Evolutionary conservation across 2,888 invertebrate genomes (phyloP).

Genomic region (Siphlonurus alternatus): DNA sequence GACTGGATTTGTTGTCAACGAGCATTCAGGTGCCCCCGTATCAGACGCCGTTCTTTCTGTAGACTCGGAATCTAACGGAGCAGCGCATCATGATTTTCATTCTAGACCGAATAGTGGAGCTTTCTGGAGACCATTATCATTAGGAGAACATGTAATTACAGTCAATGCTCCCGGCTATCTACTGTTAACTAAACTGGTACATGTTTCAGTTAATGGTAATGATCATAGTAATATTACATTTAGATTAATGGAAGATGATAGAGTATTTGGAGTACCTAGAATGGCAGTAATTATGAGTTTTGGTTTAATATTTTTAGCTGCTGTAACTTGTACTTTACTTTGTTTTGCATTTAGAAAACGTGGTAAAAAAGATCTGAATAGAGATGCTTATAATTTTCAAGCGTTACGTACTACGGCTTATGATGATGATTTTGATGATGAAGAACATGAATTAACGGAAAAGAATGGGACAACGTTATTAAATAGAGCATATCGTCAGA

Average conservation of each 20-base stretch:
- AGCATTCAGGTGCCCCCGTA: constrained; percentile 17
- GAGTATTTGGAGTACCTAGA: constrained; percentile 56
- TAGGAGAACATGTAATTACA: constrained; percentile 30
- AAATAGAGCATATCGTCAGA: background rate
- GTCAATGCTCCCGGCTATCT: constrained; percentile 43
- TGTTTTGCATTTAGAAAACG: background rate
- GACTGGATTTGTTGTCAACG: background rate
- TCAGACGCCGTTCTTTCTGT: constrained; percentile 18
- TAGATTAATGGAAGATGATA: constrained; percentile 45
- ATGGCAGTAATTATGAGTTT: constrained; percentile 58
- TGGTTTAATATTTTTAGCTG: constrained; percentile 14
- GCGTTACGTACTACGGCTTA: background rate
- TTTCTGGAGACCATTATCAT: constrained; percentile 22
- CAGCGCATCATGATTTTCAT: constrained; percentile 18
- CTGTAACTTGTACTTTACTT: constrained; percentile 3
- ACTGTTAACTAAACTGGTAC: constrained; percentile 32
- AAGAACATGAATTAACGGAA: background rate
- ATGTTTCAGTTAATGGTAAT: constrained; percentile 22
- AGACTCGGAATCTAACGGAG: constrained; percentile 20
- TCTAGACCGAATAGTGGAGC: constrained; percentile 19
- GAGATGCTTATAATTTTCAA: background rate
- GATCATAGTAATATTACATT: constrained; percentile 38
- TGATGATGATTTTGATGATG: background rate
- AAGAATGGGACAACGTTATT: background rate
- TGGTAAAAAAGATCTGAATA: background rate